Conservation (phyloP, 2,888 invertebrate species). For the Lasioglossum marginatum region DNA sequence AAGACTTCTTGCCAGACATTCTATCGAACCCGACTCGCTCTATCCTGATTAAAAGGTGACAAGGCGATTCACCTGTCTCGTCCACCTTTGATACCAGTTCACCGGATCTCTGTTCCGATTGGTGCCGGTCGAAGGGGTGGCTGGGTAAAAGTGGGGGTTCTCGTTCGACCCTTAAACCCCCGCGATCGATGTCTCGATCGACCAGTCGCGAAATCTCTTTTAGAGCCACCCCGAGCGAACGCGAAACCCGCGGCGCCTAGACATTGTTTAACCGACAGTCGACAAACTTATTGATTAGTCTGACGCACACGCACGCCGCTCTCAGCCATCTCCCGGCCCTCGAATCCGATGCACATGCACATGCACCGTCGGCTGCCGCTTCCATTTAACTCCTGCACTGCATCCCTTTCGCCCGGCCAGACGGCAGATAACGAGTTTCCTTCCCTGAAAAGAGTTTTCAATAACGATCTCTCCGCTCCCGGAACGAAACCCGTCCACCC, state of each 20-base stretch:
- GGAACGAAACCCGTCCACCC: conserved; percentile 33
- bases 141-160: background rate
- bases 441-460: conserved; percentile 49
- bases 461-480: conserved; percentile 44
- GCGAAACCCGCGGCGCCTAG: conserved; percentile 21
- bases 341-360: conserved; percentile 34
- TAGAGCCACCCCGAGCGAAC: conserved; percentile 9
- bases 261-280: conserved; percentile 63
- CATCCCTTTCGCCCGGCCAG: conserved; percentile 25
- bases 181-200: background rate
- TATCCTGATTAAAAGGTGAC: background rate
- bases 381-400: conserved; percentile 34
- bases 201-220: conserved; percentile 18
- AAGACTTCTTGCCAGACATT: background rate
- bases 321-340: conserved; percentile 7
- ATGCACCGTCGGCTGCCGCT: conserved; percentile 13
- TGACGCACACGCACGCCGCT: conserved; percentile 39
- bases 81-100: background rate
- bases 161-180: background rate
- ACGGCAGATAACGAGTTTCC: conserved; percentile 55
- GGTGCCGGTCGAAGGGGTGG: background rate
- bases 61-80: background rate
- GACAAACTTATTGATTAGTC: conserved; percentile 67
- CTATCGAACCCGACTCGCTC: background rate
- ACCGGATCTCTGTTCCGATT: background rate